Conservation (phyloP, 2,113 vertebrate species). For the Progne subis region DNA sequence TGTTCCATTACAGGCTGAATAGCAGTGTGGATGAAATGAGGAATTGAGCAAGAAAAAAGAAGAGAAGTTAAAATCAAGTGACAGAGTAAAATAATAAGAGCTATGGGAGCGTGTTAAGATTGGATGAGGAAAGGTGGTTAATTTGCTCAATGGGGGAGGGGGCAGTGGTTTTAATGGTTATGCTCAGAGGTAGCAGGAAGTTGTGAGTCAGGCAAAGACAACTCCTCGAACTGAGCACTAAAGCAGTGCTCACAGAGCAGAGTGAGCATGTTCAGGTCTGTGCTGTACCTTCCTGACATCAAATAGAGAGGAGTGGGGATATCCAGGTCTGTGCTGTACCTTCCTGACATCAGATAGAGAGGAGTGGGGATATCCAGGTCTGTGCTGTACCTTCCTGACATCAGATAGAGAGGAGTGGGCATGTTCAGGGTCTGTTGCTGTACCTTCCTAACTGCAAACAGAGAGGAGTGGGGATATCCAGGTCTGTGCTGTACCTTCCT, state of each 20-base stretch:
- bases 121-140: not conserved
- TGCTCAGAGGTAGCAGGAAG: not conserved
- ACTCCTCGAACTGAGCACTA: fast-evolving
- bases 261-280: not conserved
- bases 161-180: not conserved
- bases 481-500: not conserved
- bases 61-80: not conserved
- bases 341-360: not conserved
- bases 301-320: not conserved
- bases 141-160: not conserved
- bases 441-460: not conserved
- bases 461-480: not conserved
- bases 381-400: not conserved
- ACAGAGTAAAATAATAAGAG: not conserved
- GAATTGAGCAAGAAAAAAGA: not conserved
- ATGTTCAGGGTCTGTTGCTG: too few species aligned
- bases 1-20: not conserved
- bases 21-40: not conserved
- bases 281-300: not conserved
- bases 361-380: not conserved
- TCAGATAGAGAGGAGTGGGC: not conserved
- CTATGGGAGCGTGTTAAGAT: not conserved
- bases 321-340: not conserved
- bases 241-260: not conserved
- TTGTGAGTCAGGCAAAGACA: not conserved